Conservation (phyloP, 2,113 vertebrate species). For the Copsychus sechellarum region DNA sequence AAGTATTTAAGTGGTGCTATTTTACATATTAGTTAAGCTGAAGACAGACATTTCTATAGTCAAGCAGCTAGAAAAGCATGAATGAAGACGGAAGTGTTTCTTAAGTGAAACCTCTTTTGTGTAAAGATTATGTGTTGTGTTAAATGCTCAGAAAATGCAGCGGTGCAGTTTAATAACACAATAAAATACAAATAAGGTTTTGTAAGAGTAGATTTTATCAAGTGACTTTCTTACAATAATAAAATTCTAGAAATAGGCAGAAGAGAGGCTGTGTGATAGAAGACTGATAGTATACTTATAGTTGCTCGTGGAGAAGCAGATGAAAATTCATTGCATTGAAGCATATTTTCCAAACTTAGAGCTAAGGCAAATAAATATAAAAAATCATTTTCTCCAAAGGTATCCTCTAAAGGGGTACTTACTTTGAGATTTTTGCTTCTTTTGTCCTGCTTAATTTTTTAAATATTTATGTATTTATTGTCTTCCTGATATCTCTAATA, state of each 20-base stretch:
- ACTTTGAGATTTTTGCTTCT: not conserved
- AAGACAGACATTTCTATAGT: not conserved
- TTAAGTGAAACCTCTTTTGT: not conserved
- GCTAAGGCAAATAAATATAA: not conserved
- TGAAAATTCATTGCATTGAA: not conserved
- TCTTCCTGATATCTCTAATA: not conserved
- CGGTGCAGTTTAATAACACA: not conserved
- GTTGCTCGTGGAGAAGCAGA: not conserved
- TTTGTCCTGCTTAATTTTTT: not conserved
- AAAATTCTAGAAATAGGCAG: not conserved
- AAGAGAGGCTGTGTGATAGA: not conserved
- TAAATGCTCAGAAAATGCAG: not conserved
- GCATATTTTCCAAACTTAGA: not conserved
- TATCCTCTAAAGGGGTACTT: not conserved
- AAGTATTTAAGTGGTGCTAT: not conserved
- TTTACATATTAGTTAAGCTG: slow-evolving; percentile 12
- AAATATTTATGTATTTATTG: not conserved
- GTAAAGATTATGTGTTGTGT: not conserved
- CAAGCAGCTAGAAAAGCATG: not conserved
- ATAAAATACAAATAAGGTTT: not conserved
- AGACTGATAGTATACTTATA: not conserved
- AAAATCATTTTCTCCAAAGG: not conserved
- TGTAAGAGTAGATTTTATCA: not conserved
- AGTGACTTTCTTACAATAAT: not conserved
- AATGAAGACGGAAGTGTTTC: not conserved